Percentiles rank a stretch among this genome's conserved stretches.
Evolutionary conservation across 2,113 vertebrate genomes (phyloP).

Genomic region (Prunella himalayana): DNA sequence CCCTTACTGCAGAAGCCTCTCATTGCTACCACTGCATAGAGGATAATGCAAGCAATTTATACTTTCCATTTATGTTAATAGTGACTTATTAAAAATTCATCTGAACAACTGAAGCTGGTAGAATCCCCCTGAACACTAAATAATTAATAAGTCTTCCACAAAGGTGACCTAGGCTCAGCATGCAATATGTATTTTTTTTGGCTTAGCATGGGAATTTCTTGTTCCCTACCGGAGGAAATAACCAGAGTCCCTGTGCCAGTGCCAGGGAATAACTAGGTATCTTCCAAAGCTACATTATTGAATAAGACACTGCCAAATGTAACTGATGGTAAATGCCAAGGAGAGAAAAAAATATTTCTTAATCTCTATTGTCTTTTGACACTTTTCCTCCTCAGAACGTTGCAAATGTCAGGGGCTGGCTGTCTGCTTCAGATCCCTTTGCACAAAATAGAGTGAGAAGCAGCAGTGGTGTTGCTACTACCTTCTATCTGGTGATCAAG

Average conservation of each 20-base stretch:
- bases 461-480: background rate
- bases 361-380: background rate
- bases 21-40: background rate
- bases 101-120: slow-evolving; percentile 35
- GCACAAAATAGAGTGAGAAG: background rate
- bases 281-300: background rate
- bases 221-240: background rate
- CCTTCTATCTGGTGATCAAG: background rate
- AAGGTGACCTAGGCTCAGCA: slow-evolving; percentile 48
- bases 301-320: background rate
- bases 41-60: slow-evolving; percentile 45
- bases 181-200: background rate
- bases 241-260: background rate
- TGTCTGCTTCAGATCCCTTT: background rate
- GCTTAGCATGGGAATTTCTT: background rate
- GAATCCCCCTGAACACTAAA: slow-evolving; percentile 25
- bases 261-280: background rate
- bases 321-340: background rate
- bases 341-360: background rate
- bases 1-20: background rate
- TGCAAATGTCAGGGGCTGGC: background rate
- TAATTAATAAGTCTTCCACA: slow-evolving; percentile 43
- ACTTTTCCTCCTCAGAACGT: background rate
- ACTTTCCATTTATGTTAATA: slow-evolving; percentile 52
- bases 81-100: slow-evolving; percentile 59